These are phyloP conservation scores for Contarinia nasturtii DNA, from an alignment of 1,140 invertebrate genomes.

Conservation along the genomic window DNA sequence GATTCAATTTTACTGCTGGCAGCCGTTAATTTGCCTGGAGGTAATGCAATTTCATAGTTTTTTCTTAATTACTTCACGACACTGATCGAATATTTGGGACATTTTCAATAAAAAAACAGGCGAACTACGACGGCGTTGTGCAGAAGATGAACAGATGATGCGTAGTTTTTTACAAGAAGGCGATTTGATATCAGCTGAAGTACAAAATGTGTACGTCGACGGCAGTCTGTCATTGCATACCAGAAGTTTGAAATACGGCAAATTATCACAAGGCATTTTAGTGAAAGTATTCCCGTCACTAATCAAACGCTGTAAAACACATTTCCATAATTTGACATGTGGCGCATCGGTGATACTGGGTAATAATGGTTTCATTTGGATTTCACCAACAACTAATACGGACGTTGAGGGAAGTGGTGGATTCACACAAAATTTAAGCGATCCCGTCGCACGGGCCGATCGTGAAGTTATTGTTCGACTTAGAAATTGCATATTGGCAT, in stretches of 20 bases:
- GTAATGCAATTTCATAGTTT: conserved; percentile 17
- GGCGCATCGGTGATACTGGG: conserved; percentile 86
- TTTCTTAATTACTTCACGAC: too few species aligned
- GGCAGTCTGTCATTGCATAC: conserved; percentile 87
- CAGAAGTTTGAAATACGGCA: conserved; percentile 92
- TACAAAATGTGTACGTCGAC: conserved; percentile 81
- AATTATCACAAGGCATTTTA: conserved; percentile 27
- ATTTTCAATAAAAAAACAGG: conserved; percentile 4
- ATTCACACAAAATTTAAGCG: conserved; percentile 60
- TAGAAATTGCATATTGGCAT: conserved; percentile 71
- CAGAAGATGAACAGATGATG: conserved; percentile 97
- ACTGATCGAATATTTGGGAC: not conserved
- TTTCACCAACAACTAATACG: conserved; percentile 47
- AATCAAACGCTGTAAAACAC: conserved; percentile 84
- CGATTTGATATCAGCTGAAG: conserved; percentile 93
- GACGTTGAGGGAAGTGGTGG: conserved; percentile 54
- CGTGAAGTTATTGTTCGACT: conserved; percentile 70
- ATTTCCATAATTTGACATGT: conserved; percentile 85
- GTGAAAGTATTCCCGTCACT: conserved; percentile 76
- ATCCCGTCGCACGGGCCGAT: conserved; percentile 44
- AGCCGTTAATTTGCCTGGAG: conserved; percentile 91
- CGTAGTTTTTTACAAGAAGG: conserved; percentile 85
- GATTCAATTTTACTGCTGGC: conserved; percentile 78
- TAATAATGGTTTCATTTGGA: conserved; percentile 94
- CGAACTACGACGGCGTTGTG: conserved; percentile 63